phyloP scores from a whole-genome alignment of 2,888 invertebrate species.

The Amblyjoppa proteus region DNA sequence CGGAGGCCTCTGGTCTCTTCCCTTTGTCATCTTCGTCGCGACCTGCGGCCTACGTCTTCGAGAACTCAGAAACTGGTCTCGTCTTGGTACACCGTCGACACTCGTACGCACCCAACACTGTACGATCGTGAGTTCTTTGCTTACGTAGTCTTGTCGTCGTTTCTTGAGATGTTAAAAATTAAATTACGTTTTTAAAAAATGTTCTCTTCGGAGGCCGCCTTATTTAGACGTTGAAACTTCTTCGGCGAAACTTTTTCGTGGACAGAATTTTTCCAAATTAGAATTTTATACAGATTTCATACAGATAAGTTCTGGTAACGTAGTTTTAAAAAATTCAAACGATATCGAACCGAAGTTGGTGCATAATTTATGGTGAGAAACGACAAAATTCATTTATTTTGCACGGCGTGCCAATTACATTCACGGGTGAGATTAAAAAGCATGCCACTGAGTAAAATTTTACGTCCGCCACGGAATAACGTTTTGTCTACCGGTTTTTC shows the following conservation, averaged over 20 bases:
- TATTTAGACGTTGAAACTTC: background rate
- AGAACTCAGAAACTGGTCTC: constrained; percentile 9
- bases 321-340: background rate
- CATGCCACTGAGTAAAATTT: background rate
- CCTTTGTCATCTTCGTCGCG: constrained; percentile 35
- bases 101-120: background rate
- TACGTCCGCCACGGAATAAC: background rate
- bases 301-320: background rate
- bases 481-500: background rate
- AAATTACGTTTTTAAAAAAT: background rate
- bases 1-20: constrained; percentile 18
- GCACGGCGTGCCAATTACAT: background rate
- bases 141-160: background rate
- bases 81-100: constrained; percentile 21
- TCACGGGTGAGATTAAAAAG: background rate
- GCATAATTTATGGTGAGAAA: background rate
- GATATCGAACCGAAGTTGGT: background rate
- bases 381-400: background rate
- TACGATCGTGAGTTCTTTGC: background rate
- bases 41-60: constrained; percentile 5
- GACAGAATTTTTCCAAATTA: background rate
- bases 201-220: background rate
- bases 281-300: background rate
- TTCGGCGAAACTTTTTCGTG: background rate
- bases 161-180: background rate